Evolutionary conservation across 2,113 vertebrate species (phyloP).

Genomic region (Caretta caretta): DNA sequence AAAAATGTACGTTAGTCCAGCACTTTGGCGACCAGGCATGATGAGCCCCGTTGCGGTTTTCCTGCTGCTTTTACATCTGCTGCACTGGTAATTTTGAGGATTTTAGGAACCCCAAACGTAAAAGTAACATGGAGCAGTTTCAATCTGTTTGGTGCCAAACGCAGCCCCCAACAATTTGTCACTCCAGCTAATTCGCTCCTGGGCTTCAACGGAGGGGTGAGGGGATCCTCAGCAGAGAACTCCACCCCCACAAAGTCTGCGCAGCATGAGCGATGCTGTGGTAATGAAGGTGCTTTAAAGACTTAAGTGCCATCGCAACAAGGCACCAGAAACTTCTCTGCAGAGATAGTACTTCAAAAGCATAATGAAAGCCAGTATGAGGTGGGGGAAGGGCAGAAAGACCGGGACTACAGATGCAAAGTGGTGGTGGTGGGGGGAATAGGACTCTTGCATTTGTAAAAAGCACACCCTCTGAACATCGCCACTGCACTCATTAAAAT

Average conservation of each 20-base stretch:
- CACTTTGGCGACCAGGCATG: neutral
- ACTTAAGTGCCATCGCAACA: rapidly evolving
- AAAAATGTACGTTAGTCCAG: neutral
- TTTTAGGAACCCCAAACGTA: neutral
- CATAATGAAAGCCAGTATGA: neutral
- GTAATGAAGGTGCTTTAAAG: neutral
- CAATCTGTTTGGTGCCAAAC: conserved; percentile 18
- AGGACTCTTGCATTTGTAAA: rapidly evolving
- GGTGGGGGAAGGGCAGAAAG: neutral
- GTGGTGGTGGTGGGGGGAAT: neutral
- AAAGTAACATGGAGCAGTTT: neutral
- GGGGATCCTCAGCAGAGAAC: neutral
- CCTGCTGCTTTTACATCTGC: neutral
- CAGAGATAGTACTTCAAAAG: neutral
- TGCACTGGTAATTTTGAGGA: rapidly evolving
- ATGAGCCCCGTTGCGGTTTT: neutral
- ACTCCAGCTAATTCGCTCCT: rapidly evolving
- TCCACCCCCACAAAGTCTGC: neutral
- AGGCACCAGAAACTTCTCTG: neutral
- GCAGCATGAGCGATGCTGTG: rapidly evolving
- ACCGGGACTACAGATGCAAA: neutral
- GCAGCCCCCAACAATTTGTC: neutral
- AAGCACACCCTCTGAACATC: neutral
- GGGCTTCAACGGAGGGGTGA: rapidly evolving
- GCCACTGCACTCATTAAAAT: rapidly evolving